Base-by-base conservation (phyloP, 2,113 vertebrate genomes). In the Gymnocephalus cernua region DNA sequence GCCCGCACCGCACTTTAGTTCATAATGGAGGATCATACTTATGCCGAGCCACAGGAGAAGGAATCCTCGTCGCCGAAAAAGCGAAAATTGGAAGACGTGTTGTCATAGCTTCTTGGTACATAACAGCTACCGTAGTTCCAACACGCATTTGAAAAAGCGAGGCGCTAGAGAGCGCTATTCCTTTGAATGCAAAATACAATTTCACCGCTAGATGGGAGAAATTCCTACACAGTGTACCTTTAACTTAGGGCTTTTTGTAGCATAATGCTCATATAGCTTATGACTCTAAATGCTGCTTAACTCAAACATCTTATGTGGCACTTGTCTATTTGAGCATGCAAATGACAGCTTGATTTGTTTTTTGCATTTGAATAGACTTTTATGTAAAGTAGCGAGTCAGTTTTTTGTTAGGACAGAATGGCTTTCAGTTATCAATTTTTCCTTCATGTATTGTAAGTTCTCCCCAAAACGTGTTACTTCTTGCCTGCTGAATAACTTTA, bases 291-390 rank as follows among this genome's bases (percentile, higher is more conserved):
- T 59, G 64, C 27, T 23, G 1, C 21, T 50, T n/a, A 44, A 70
- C 3, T 56, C 61, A 16, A 4, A 16, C 35, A 21, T 61, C 12
- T 6, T 23, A 27, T 29, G 27, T 3, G 35, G 7, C 32, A 4
- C 47, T 1, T 29, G 7, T 16, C 10, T 58, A 21, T 82, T 59
- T 67, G 44, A 53, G 45, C 4, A 54, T 56, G 48, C 74, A 73
- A 82, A 64, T 56, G 21, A 27, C 6, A 29, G 11, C 58, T 50
- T 1, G 0, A 62, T 78, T 58, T 76, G 27, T 51, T 74, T 70
- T 6, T 4, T 10, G 23, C 9, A 15, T 80, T 68, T 82, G 25
- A 63, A 21, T 51, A 27, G n/a, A 69, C 14, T 15, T 66, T 54
- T 16, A 32, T 61, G 8, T 65, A 32, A 73, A 75, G 45, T 15